phyloP scores from a whole-genome alignment of 2,113 vertebrate genomes.

The Lipophrys pholis region DNA sequence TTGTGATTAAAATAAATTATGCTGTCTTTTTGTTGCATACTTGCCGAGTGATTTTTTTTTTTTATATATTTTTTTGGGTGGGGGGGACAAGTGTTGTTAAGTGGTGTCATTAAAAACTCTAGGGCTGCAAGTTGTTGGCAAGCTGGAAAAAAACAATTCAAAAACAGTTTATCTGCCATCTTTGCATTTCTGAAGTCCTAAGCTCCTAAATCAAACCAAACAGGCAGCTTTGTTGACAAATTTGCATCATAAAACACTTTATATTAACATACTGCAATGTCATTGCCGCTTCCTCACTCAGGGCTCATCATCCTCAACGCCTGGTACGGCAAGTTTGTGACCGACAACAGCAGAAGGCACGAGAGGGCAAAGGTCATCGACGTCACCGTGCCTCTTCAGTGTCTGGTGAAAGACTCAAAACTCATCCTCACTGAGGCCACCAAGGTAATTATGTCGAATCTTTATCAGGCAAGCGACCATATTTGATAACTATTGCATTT shows the following conservation, averaged over 20 bases:
- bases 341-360: slow-evolving; percentile 91
- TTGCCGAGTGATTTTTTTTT: slow-evolving; percentile 9
- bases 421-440: slow-evolving; percentile 97
- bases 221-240: neutral
- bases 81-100: neutral
- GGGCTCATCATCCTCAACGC: slow-evolving; percentile 96
- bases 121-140: neutral
- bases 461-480: too few species aligned
- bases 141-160: neutral
- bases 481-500: too few species aligned
- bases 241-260: neutral
- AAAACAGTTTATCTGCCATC: neutral
- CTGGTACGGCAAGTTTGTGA: slow-evolving; percentile 99
- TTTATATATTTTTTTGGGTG: too few species aligned
- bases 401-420: slow-evolving; percentile 98
- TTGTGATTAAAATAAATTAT: slow-evolving; percentile 44
- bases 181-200: neutral
- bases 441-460: slow-evolving; percentile 84
- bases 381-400: slow-evolving; percentile 96
- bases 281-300: slow-evolving; percentile 60
- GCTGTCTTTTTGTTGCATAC: slow-evolving; percentile 20
- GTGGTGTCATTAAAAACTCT: slow-evolving; percentile 2
- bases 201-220: neutral
- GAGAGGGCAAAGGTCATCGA: slow-evolving; percentile 97
- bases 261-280: neutral